Evolutionary conservation across 2,797 vertebrate genomes (phyloP), one percentile per base, ranked within the genome.

Genomic region (Scleropages formosus): DNA sequence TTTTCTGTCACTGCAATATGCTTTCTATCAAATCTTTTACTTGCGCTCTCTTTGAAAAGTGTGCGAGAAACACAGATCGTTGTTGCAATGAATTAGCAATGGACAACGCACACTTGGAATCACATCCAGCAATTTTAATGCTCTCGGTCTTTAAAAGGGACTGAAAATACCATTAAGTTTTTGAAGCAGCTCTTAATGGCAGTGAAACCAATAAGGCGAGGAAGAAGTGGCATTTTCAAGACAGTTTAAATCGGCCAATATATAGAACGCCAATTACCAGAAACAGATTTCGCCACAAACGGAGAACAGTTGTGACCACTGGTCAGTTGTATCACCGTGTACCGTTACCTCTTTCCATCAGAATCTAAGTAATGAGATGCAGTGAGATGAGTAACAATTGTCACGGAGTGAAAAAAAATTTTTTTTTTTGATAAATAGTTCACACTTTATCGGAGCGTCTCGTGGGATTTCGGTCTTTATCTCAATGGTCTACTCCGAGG

Each of bases 391-490:
- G 49, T 31, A 71, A 53, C 24, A 31, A 31, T 12, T 53, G 39
- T 59, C 59, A 24, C 24, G 63, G 49, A 44, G 20, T 87, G 88
- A 91, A 88, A 92, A 91, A 92, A 91, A n/a, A n/a, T n/a, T n/a
- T n/a, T n/a, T n/a, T n/a, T n/a, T 92, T 89, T 90, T 88, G 89
- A 88, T 92, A 90, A 65, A 92, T 92, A 90, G 91, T 92, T 93
- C 93, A 92, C 90, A 92, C 92, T 93, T 93, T 89, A 93, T 93
- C 90, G 92, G 92, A 93, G 90, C 93, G 88, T 90, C 91, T 91
- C 90, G 90, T 91, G 92, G 92, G 89, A 91, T 91, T 92, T 93
- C 90, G 92, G 81, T 89, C 91, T 91, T 93, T 93, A 93, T 92
- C 92, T 93, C 90, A 92, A 91, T 92, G 90, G 89, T 84, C 83